Evolutionary conservation across 2,888 invertebrate genomes (phyloP), one percentile per base, ranked within the genome.

Genomic region (Anoplius nigerrimus): DNA sequence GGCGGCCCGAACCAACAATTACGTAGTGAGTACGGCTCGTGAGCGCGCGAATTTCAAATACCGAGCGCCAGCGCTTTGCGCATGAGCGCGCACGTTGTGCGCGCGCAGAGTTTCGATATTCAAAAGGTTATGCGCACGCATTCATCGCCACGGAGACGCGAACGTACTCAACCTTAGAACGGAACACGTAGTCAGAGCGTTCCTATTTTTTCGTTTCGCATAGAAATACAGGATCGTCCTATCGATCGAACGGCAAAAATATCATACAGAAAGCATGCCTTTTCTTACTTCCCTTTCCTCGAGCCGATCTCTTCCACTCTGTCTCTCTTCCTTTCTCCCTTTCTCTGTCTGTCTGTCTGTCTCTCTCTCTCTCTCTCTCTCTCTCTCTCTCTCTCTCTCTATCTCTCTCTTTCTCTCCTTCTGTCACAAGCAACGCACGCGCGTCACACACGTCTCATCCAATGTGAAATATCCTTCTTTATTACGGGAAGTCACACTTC

Each of bases 261-360:
- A 63, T 66, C 64, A 67, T 66, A 68, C 67, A 66, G 62, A 43
- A 76, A 69, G 78, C 78, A 78, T 79, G 78, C 75, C 76, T 78
- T 78, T 76, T 78, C 75, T 78, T 72, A 75, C 65, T 61, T 53
- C 52, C 43, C 34, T 2, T 34, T 34, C 34, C 34, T 34, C 8
- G 34, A 34, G 34, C 11, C 34, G 34, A 34, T 34, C 8, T 34
- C 34, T 34, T 13, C 11, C 34, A 5, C 34, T 34, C 4, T 34
- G 11, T 34, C 34, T 34, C 34, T 34, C 11, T 34, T 1, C 11
- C 24, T 24, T 4, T 24, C 24, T 24, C 24, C 6, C 6, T 24
- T 6, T 24, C 24, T 24, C 24, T 24, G 3, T 24, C 24, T 24
- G 3, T 24, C 24, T 54, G 53, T 62, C n/a, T 65, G n/a, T n/a